Percentiles rank a stretch among this genome's conserved stretches.
Evolutionary conservation across 2,113 vertebrate species (phyloP).

Genomic region (Lonchura striata): DNA sequence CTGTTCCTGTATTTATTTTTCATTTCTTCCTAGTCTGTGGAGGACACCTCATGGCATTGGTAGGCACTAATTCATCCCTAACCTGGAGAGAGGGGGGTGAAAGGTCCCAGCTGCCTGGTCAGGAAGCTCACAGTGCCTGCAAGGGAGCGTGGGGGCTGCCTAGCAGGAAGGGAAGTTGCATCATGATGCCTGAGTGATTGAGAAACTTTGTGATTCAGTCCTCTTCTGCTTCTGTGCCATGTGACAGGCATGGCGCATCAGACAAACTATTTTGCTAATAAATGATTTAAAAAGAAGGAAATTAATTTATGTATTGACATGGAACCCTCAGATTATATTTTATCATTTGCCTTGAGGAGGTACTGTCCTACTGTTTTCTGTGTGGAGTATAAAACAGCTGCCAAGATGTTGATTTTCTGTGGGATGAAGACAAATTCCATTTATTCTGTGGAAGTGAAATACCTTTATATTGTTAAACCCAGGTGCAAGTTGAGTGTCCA

Average conservation of each 20-base stretch:
- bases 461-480: not conserved
- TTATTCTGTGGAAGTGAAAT: not conserved
- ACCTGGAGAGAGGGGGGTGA: not conserved
- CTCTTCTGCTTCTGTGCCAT: not conserved
- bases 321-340: not conserved
- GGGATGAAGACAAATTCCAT: not conserved
- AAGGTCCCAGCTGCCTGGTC: not conserved
- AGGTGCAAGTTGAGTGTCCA: not conserved
- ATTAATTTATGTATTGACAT: not conserved
- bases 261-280: not conserved
- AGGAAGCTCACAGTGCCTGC: not conserved
- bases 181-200: not conserved
- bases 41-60: not conserved
- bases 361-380: not conserved
- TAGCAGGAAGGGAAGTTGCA: not conserved
- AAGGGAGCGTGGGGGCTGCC: not conserved
- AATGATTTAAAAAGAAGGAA: not conserved
- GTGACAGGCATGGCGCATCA: not conserved
- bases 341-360: not conserved
- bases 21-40: not conserved
- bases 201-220: slow-evolving; percentile 32
- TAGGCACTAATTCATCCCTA: not conserved
- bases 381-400: not conserved
- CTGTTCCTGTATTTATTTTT: not conserved
- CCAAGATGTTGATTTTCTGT: not conserved